Evolutionary conservation across 2,113 vertebrate species (phyloP), one percentile per base, ranked within the genome.

Genomic region (Glaucidium brasilianum): DNA sequence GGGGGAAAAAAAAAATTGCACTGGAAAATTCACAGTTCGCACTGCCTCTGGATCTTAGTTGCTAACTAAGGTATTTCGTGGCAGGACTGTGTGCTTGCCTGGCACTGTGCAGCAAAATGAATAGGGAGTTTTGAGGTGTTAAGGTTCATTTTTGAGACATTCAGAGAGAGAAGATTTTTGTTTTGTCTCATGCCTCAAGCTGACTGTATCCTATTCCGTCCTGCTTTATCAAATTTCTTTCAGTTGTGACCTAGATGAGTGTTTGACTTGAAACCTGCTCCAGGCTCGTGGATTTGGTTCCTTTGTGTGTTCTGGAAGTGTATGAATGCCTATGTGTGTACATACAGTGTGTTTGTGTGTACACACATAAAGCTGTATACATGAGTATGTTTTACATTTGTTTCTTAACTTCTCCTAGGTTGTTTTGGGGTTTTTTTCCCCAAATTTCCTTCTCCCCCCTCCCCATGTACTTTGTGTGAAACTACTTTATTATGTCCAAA

Each of bases 281-380:
- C 37, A 15, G 22, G 29, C 10, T 52, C n/a, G 20, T 56, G 67
- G 17, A 9, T 47, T 41, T 12, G 53, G 12, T n/a, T 43, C 10
- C 71, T 81, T 4, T 1, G 2, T 14, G 49, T 32, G 8, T 21
- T 52, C 23, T 25, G 0, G 12, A 3, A 35, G 18, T 18, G 19
- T 30, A 7, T 7, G 14, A n/a, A 45, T 50, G 32, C 23, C 1
- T 12, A 21, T 22, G 12, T 29, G 26, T 3, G 0, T 15, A 3
- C 1, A 0, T 6, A 15, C n/a, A 55, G 49, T 17, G 17, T 45
- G 16, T 7, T 45, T 45, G 43, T 45, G 43, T 45, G 43, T 45
- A 60, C 39, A 29, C 6, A 5, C 15, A 3, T 10, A 18, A 0
- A 30, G 16, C 10, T 43, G 37, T 26, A 21, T 5, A 34, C 11